These are phyloP conservation scores for Myrmecobius fasciatus DNA, from an alignment of 2,113 vertebrate genomes.

Conservation along the genomic window DNA sequence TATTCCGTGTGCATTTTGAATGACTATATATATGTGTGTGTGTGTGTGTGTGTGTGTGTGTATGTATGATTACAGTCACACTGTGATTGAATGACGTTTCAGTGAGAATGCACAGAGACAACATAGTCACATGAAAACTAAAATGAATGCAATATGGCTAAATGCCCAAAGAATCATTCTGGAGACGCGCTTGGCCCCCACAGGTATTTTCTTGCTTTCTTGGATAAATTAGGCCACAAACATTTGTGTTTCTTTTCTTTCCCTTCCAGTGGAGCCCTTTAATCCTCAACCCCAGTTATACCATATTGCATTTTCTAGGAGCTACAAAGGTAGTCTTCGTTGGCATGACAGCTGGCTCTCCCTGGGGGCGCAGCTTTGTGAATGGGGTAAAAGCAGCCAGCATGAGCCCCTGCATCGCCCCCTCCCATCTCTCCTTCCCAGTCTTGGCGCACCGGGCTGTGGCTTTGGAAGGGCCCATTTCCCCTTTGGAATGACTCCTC, in stretches of 20 bases:
- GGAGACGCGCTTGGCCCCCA: neutral
- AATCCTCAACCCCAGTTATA: conserved; percentile 99
- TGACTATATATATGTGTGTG: neutral
- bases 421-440: conserved; percentile 72
- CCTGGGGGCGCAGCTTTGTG: conserved; percentile 79
- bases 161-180: neutral
- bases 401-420: conserved; percentile 78
- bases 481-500: conserved; percentile 57
- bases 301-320: conserved; percentile 99
- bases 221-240: conserved; percentile 67
- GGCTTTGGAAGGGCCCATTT: conserved; percentile 74
- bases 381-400: conserved; percentile 63
- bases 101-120: neutral
- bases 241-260: conserved; percentile 82
- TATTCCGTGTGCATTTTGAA: neutral
- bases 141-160: neutral
- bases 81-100: neutral
- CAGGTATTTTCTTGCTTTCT: conserved; percentile 38
- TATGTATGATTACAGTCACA: neutral
- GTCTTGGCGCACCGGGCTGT: conserved; percentile 59
- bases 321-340: conserved; percentile 95
- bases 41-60: too few relatives aligned
- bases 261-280: conserved; percentile 97
- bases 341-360: conserved; percentile 84
- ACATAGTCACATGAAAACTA: neutral